A percentile compares a stretch with the other conserved stretches of the same genome.
Evolutionary conservation across 53 echinoderm and acorn worm genomes (phyloP).

Genomic region (Actinopyga echinites): DNA sequence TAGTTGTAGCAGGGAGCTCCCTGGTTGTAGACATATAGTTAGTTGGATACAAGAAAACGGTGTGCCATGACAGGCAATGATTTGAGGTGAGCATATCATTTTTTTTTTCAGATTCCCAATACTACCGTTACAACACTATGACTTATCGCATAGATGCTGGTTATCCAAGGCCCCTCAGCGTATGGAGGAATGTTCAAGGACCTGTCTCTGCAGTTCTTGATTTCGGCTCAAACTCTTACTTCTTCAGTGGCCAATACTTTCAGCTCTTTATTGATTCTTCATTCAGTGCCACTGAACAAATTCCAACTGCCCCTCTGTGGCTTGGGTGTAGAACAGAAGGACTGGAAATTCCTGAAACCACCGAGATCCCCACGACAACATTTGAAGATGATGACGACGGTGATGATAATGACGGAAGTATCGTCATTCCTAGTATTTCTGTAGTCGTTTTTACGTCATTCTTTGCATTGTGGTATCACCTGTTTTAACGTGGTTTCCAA

Average conservation of each 20-base stretch:
- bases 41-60: too few species aligned
- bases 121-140: slow-evolving; percentile 66
- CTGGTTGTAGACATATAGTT: too few species aligned
- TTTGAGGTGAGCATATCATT: neutral
- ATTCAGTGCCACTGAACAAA: neutral
- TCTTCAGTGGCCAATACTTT: slow-evolving; percentile 17
- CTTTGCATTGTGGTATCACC: neutral
- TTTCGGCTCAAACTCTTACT: neutral
- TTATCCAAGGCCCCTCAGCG: slow-evolving; percentile 55
- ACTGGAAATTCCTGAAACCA: neutral
- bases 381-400: neutral
- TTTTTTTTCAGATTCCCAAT: slow-evolving; percentile 57
- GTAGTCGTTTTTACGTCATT: neutral
- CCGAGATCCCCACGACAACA: neutral
- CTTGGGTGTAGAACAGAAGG: slow-evolving; percentile 27
- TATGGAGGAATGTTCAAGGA: neutral
- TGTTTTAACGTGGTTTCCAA: neutral
- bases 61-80: too few species aligned
- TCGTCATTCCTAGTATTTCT: neutral
- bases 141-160: slow-evolving; percentile 37
- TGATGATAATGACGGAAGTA: neutral
- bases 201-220: neutral
- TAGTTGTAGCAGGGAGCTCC: too few species aligned
- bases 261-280: neutral
- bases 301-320: neutral